A percentile compares a stretch with the other conserved stretches of the same genome.
Conservation (phyloP, 2,888 invertebrate species). For the Cataglyphis livida region DNA sequence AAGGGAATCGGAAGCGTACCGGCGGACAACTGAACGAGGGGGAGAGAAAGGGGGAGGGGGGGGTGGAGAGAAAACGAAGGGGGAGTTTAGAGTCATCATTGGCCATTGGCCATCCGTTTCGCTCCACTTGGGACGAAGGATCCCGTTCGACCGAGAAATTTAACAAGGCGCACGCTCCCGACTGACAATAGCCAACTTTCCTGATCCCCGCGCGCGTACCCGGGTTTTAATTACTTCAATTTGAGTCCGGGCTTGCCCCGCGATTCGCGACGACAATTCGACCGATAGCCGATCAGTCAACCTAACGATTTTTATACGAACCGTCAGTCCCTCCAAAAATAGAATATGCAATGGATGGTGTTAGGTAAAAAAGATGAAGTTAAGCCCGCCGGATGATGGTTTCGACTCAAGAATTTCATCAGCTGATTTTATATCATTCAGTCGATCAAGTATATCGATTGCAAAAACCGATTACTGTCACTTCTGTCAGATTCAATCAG, state of each 20-base stretch:
- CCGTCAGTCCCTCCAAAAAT: slow-evolving; percentile 27
- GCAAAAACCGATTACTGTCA: background rate
- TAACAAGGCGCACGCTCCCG: slow-evolving; percentile 78
- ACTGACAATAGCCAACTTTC: slow-evolving; percentile 74
- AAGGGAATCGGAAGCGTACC: slow-evolving; percentile 51
- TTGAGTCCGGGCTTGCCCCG: slow-evolving; percentile 62
- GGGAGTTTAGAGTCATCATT: slow-evolving; percentile 66
- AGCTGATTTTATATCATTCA: background rate
- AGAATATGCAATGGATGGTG: slow-evolving; percentile 13
- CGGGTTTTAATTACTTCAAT: slow-evolving; percentile 81
- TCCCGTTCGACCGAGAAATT: slow-evolving; percentile 79
- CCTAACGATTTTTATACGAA: slow-evolving; percentile 21
- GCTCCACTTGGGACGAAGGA: slow-evolving; percentile 77
- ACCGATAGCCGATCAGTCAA: background rate
- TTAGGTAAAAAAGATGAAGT: slow-evolving; percentile 23
- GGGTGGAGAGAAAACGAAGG: slow-evolving; percentile 28
- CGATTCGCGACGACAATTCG: slow-evolving; percentile 22
- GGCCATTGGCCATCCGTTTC: slow-evolving; percentile 77
- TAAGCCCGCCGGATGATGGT: background rate
- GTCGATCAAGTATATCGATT: background rate
- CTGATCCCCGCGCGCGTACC: slow-evolving; percentile 55
- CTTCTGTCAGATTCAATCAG: background rate
- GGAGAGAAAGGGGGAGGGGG: background rate
- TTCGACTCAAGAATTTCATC: slow-evolving; percentile 13
- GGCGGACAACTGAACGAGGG: background rate